Conservation (phyloP, 2,797 vertebrate species). For the Acestrorhynchus altus region DNA sequence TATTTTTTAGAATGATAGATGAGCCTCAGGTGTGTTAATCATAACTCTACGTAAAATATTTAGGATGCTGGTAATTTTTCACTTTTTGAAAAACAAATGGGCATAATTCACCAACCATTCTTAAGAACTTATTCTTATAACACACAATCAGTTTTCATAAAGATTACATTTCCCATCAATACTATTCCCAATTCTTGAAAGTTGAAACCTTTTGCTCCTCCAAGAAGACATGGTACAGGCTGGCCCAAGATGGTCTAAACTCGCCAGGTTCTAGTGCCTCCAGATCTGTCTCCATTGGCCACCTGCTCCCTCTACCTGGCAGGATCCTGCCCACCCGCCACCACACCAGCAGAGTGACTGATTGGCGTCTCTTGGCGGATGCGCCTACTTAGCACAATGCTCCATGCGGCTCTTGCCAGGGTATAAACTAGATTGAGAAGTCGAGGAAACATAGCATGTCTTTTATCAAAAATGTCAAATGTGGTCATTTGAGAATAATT, state of each 20-base stretch:
- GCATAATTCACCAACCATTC: too few species aligned
- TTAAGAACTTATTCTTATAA: too few species aligned
- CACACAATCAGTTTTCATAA: too few species aligned
- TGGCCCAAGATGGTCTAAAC: slow-evolving; percentile 32
- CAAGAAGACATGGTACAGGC: slow-evolving; percentile 34
- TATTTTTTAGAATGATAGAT: too few species aligned
- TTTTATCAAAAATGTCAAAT: slow-evolving; percentile 42
- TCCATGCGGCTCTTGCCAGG: slow-evolving; percentile 52
- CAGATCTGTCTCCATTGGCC: neutral
- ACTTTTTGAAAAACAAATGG: too few species aligned
- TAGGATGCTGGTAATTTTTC: too few species aligned
- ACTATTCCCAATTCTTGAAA: slow-evolving; percentile 12
- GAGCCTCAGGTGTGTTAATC: too few species aligned
- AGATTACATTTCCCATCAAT: too few species aligned
- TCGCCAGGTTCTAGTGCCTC: slow-evolving; percentile 8
- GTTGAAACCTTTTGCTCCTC: slow-evolving; percentile 6
- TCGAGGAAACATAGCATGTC: slow-evolving; percentile 46
- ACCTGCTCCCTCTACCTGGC: slow-evolving; percentile 15
- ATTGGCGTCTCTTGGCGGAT: slow-evolving; percentile 64
- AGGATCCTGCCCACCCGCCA: slow-evolving; percentile 59
- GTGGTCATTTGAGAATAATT: slow-evolving; percentile 41
- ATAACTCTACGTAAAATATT: too few species aligned
- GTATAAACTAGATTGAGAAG: slow-evolving; percentile 40
- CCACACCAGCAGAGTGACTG: slow-evolving; percentile 62
- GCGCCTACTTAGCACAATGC: slow-evolving; percentile 51